Conservation (phyloP, 2,888 invertebrate species). For the Eilema caniola region DNA sequence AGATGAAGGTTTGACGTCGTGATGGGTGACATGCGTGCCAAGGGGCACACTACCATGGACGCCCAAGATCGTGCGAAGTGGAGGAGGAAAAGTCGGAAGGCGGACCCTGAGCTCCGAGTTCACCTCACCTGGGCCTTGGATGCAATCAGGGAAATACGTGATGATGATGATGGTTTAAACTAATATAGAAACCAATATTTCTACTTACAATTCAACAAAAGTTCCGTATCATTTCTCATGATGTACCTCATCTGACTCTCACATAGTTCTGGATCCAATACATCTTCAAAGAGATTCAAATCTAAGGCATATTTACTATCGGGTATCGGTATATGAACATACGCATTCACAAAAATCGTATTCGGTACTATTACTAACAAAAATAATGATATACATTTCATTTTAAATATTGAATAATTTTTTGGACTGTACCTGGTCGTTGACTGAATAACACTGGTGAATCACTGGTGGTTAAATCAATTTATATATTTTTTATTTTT, state of each 20-base stretch:
- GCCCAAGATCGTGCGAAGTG: too few species aligned
- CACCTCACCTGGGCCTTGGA: too few species aligned
- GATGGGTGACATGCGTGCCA: too few species aligned
- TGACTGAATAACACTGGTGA: conserved; percentile 2
- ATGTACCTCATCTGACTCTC: conserved; percentile 63
- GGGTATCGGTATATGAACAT: conserved; percentile 47
- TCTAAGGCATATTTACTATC: conserved; percentile 61
- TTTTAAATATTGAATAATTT: conserved; percentile 1
- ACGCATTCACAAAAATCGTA: conserved; percentile 26
- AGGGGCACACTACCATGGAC: too few species aligned
- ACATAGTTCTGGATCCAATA: conserved; percentile 68
- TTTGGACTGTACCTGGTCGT: neutral
- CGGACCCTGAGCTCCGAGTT: too few species aligned
- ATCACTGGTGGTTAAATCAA: neutral
- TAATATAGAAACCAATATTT: neutral
- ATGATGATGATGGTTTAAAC: too few species aligned
- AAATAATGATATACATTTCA: conserved; percentile 23
- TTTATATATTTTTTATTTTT: conserved; percentile 7
- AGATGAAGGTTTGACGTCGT: too few species aligned
- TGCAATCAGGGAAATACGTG: too few species aligned
- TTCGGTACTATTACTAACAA: conserved; percentile 27
- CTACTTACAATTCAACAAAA: conserved; percentile 69
- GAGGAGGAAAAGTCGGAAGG: too few species aligned
- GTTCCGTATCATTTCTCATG: conserved; percentile 46
- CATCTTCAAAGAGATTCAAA: conserved; percentile 64